Evolutionary conservation across 37 sponge, comb jelly and placozoan species (phyloP), one percentile per base, ranked within the genome.

Genomic region (Agelas oroides): DNA sequence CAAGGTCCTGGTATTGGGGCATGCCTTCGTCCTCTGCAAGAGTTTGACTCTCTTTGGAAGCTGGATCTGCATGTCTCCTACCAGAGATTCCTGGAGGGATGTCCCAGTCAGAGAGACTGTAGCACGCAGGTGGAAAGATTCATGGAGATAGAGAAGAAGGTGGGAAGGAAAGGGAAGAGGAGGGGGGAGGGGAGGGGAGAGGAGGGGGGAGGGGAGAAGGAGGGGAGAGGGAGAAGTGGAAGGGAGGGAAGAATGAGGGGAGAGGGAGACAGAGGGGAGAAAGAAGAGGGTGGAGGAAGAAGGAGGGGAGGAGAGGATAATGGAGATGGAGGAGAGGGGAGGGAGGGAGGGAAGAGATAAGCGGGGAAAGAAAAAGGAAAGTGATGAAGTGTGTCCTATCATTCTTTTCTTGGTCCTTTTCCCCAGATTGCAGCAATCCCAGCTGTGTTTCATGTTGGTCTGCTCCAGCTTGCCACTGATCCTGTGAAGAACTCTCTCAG

Each of bases 1-100:
- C 61, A 75, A 59, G 53, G 59, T 38, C 71, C 81, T n/a, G 30
- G 39, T 25, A 72, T 93, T 8, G 74, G 38, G 13, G 59, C 57
- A 14, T 75, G 55, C 75, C 61, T 86, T 33, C 11, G 67, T 16
- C 62, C 84, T 25, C 85, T 95, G 37, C 13, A 37, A 5, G 38
- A 38, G 15, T 94, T 79, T 66, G 89, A 89, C 53, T 76, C 69
- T 61, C 86, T 94, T 46, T 97, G 97, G 97, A 63, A 85, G 76
- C 69, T 89, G 60, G 97, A 97, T 74, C 73, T 97, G 27, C 90
- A 92, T 69, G 81, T 80, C 39, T 38, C 89, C 70, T 92, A 86
- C 80, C 59, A 84, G 76, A 37, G 76, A 40, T 92, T 97, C 69
- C 67, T 89, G 28, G 76, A 86, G 59, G 18, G 61, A 6, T 21